phyloP scores from a whole-genome alignment of 2,113 vertebrate genomes.

The Daboia siamensis region DNA sequence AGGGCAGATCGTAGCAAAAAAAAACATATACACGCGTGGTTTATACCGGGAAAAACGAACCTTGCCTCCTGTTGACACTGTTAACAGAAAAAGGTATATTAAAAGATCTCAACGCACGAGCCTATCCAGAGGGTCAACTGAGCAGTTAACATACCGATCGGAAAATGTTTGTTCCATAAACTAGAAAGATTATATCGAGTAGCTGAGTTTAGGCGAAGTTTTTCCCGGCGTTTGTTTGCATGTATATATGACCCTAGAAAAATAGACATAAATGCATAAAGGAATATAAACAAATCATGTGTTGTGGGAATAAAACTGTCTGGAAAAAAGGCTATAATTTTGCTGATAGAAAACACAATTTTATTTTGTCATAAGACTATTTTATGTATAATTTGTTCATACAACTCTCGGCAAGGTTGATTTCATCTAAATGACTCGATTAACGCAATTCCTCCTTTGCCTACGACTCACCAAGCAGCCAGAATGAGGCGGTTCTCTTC shows the following conservation, averaged over 20 bases:
- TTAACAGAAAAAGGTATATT: constrained; percentile 5
- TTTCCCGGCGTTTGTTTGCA: not conserved
- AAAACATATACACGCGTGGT: not conserved
- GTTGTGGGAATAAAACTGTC: constrained; percentile 15
- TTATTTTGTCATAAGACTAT: not conserved
- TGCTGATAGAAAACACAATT: constrained; percentile 18
- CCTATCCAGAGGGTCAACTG: not conserved
- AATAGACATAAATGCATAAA: not conserved
- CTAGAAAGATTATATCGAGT: not conserved
- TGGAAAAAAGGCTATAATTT: not conserved
- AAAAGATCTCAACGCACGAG: not conserved
- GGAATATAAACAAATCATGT: constrained; percentile 2
- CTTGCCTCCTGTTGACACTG: constrained; percentile 9
- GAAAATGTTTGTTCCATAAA: not conserved
- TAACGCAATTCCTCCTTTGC: not conserved
- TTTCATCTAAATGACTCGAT: not conserved
- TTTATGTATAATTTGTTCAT: not conserved
- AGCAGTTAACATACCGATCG: not conserved
- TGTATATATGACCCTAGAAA: not conserved
- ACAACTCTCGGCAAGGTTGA: not conserved
- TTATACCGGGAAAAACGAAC: not conserved
- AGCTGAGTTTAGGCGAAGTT: not conserved
- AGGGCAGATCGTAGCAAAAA: not conserved
- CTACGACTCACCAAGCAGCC: not conserved
- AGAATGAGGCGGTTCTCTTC: not conserved